Base-by-base conservation (phyloP, 2,113 vertebrate species). In the Tachuris rubrigastra region DNA sequence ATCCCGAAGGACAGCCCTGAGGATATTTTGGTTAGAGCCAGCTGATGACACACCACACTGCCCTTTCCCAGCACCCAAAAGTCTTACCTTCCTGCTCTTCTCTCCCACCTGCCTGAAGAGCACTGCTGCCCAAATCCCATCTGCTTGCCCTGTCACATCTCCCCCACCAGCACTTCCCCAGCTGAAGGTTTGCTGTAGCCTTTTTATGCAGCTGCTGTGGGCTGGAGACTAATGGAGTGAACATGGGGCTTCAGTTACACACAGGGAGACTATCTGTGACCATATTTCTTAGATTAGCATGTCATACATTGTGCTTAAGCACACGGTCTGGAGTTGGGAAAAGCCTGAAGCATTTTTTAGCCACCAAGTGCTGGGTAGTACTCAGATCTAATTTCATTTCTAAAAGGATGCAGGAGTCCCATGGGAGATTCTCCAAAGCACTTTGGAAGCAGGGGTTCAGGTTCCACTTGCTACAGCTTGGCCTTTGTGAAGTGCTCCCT, bases 81-180 rank as follows among this genome's bases (percentile, higher is more conserved):
- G 14, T 3, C 8, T 13, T 5, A 19, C 23, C 31, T 85, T 58
- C 52, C 62, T 12, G 1, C 33, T 22, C 62, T 28, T 50, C 41
- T 37, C 59, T 25, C 27, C 20, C 6, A 2, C 14, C 12, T 2
- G 1, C 12, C 42, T 15, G 4, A n/a, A 55, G 22, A 30, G 4
- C 35, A 22, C 8, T 33, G 35, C 27, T 49, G 65, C 14, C 60
- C 42, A n/a, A 87, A 81, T 0, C 5, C 27, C 52, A 12, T 8
- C 16, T 0, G 0, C n/a, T 63, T 28, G 9, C 37, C 33, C 49
- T 25, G 7, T 22, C 2, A 0, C 33, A 24, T 6, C 39, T 87
- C 50, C 15, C 6, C 8, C 33, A 14, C 13, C 3, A 56, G 19
- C 67, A 28, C 12, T 39, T 33, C 27, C 25, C 12, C 17, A 25